Base-by-base conservation (phyloP, 2,888 invertebrate species). In the Eutolmus rufibarbis region DNA sequence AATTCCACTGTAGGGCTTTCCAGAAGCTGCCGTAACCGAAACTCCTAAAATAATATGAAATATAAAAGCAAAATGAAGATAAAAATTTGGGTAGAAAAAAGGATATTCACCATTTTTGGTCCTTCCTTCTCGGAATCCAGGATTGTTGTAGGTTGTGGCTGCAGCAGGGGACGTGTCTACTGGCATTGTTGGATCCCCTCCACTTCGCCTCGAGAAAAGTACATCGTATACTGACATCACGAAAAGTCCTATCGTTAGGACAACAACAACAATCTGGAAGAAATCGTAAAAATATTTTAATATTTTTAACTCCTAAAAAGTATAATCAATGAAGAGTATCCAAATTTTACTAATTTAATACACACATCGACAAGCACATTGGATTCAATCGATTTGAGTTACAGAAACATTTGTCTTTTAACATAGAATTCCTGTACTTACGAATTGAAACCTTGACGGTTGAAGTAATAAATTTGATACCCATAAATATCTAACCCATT, bases 21-120 rank as follows among this genome's bases (percentile, higher is more conserved):
- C 97, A 51, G 97, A 97, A 19, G 97, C 96, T 91, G 97, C 97
- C 3, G 97, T 97, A 95, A 97, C 96, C 76, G 97, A 97, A 90
- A 97, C 95, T 90, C 94, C 96, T 95, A 94, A 31, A 88, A 89
- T 28, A 31, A 57, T 87, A 87, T 76, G 23, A 81, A 51, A n/a
- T 28, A 14, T 14, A 3, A 19, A n/a, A n/a, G n/a, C 1, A 9
- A 37, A 14, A 66, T n/a, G 37, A 31, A 66, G 16, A 37, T 23
- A n/a, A 4, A n/a, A n/a, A 16, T 51, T 5, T 51, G 0, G 51
- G 2, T 40, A 2, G 40, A 37, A 84, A 66, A 23, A 40, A 84
- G 43, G 40, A 5, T 23, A 82, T 84, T 87, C 88, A 91, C 91
- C 92, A 88, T 92, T 93, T 89, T 91, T 91, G 82, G 91, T 94